Evolutionary conservation across 2,797 vertebrate genomes (phyloP), one percentile per base, ranked within the genome.

Genomic region (Adelosebastes latens): DNA sequence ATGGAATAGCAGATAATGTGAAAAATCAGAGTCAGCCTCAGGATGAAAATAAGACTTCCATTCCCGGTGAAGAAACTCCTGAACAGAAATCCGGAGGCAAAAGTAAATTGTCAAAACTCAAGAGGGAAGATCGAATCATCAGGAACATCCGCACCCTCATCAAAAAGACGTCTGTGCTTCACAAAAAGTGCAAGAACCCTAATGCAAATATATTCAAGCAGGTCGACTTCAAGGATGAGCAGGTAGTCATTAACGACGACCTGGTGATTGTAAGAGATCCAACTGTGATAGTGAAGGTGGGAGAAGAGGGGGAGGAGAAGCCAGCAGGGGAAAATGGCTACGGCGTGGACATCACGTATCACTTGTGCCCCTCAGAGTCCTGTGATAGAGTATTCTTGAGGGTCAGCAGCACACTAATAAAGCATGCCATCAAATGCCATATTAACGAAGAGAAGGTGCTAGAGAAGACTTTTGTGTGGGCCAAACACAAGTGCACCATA

Each of bases 401-500:
- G 87, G 62, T 94, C 91, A 83, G 96, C 96, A 87, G 27, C 81
- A 89, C 92, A 0, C 89, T 98, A 70, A 97, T 96, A 55, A 98
- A 96, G 77, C 98, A 99, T 0, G 97, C 97, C 18, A 94, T 97
- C 67, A 97, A 96, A 86, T 95, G 94, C 86, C 98, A 99, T 75
- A 94, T 96, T 18, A 92, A 92, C 22, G 97, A 99, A 66, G 85
- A 96, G 58, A 95, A 95, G n/a, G 97, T 98, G 66, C 95, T 97
- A 81, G 96, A 98, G 79, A 97, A 97, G 62, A 96, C 97, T 53
- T 98, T 97, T 93, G 93, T 95, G 27, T 97, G 96, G 96, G 94
- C 96, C 90, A 98, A 97, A 86, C 96, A 96, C 88, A 99, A 97
- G 91, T 99, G 98, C 80, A 93, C 94, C 10, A 95, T 97, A 78